Conservation (phyloP, 2,113 vertebrate genomes). For the Hemicordylus capensis region DNA sequence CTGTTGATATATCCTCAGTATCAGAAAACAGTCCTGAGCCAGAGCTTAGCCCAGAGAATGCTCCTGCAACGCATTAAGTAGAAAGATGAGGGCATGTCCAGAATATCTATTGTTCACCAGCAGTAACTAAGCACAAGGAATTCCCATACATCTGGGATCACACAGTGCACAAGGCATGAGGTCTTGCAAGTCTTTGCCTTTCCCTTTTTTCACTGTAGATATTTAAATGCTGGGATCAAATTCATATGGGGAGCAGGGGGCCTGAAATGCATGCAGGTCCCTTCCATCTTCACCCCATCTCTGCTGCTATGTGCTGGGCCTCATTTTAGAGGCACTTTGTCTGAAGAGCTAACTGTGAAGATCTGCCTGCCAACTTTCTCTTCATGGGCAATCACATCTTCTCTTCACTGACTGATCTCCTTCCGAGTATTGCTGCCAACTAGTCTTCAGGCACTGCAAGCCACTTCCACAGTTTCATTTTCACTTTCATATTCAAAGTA, state of each 20-base stretch:
- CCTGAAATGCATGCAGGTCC: slow-evolving; percentile 1
- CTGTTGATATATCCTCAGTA: not conserved
- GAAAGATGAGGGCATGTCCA: too few species aligned
- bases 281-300: not conserved
- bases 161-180: not conserved
- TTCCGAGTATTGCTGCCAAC: slow-evolving; percentile 18
- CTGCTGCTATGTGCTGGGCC: fast-evolving
- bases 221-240: not conserved
- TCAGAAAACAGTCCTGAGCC: not conserved
- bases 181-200: not conserved
- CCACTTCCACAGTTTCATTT: slow-evolving; percentile 62
- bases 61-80: not conserved
- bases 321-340: slow-evolving; percentile 33
- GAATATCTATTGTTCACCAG: not conserved
- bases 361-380: slow-evolving; percentile 42
- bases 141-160: not conserved
- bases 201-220: not conserved
- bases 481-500: slow-evolving; percentile 51
- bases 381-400: slow-evolving; percentile 62
- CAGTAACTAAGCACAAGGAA: not conserved
- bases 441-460: slow-evolving; percentile 58
- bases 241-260: slow-evolving; percentile 1
- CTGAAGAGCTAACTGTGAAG: slow-evolving; percentile 44
- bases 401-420: slow-evolving; percentile 11
- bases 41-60: not conserved